Conservation (phyloP, 2,888 invertebrate species). For the Acanthoscelides obtectus region DNA sequence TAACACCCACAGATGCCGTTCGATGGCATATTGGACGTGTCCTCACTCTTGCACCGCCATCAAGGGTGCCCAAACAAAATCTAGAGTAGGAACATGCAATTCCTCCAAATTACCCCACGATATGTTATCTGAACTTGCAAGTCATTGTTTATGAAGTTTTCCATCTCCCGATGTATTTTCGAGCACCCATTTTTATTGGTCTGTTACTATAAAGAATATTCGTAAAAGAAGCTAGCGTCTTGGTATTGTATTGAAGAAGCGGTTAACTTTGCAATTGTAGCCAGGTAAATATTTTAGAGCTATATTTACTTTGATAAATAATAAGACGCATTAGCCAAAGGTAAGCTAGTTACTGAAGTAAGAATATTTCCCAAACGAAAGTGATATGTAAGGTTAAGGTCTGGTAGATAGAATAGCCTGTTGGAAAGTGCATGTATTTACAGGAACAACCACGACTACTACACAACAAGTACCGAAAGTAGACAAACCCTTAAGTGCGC, state of each 20-base stretch:
- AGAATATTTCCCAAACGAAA: constrained; percentile 37
- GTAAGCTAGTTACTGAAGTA: constrained; percentile 37
- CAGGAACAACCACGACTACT: constrained; percentile 46
- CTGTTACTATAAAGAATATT: no score
- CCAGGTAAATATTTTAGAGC: background rate
- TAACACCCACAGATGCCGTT: no score
- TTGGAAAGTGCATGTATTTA: constrained; percentile 48
- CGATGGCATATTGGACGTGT: no score
- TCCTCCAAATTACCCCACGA: no score
- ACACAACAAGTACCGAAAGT: constrained; percentile 42
- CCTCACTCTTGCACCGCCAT: no score
- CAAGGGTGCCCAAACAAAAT: no score
- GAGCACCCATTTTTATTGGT: no score
- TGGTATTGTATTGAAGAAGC: background rate
- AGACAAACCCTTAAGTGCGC: constrained; percentile 33
- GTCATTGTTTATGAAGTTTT: no score
- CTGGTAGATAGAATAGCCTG: constrained; percentile 46
- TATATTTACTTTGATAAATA: constrained; percentile 7
- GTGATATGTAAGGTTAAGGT: constrained; percentile 33
- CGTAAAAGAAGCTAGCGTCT: no score
- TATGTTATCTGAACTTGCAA: no score
- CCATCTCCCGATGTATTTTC: no score
- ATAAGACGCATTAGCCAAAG: constrained; percentile 30
- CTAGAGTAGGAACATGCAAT: no score
- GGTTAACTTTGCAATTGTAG: constrained; percentile 5